phyloP scores from a whole-genome alignment of 2,888 invertebrate genomes.

The Cheilosia grossa region DNA sequence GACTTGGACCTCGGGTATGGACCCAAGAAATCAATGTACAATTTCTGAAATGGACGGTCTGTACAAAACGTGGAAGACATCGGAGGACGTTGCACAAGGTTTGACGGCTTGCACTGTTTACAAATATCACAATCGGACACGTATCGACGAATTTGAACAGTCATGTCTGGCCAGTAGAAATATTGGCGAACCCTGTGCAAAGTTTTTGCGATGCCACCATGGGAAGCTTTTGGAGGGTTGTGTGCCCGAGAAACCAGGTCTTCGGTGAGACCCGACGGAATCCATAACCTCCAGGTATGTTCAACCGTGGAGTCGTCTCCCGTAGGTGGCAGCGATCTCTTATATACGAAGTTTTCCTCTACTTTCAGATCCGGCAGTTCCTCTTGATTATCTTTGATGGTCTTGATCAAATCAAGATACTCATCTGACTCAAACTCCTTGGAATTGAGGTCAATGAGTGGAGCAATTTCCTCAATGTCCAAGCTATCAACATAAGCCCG shows the following conservation, averaged over 20 bases:
- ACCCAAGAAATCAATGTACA: slow-evolving; percentile 7
- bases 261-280: slow-evolving; percentile 20
- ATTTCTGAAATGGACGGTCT: neutral
- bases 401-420: neutral
- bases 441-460: slow-evolving; percentile 16
- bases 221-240: slow-evolving; percentile 13
- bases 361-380: slow-evolving; percentile 15
- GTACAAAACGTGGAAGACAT: neutral
- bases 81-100: slow-evolving; percentile 3
- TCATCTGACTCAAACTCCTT: slow-evolving; percentile 9
- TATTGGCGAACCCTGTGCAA: slow-evolving; percentile 1
- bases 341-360: slow-evolving; percentile 18
- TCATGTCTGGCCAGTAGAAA: slow-evolving; percentile 23
- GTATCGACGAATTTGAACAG: slow-evolving; percentile 1
- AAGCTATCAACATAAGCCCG: slow-evolving; percentile 7
- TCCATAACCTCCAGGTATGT: slow-evolving; percentile 32
- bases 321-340: neutral
- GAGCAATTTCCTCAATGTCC: neutral
- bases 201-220: slow-evolving; percentile 24
- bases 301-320: neutral
- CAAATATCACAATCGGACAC: neutral
- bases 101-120: slow-evolving; percentile 15
- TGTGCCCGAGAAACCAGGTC: slow-evolving; percentile 32
- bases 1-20: slow-evolving; percentile 1
- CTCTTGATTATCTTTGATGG: neutral